Base-by-base conservation (phyloP, 1,140 invertebrate genomes). In the Hypsibius dujardini region DNA sequence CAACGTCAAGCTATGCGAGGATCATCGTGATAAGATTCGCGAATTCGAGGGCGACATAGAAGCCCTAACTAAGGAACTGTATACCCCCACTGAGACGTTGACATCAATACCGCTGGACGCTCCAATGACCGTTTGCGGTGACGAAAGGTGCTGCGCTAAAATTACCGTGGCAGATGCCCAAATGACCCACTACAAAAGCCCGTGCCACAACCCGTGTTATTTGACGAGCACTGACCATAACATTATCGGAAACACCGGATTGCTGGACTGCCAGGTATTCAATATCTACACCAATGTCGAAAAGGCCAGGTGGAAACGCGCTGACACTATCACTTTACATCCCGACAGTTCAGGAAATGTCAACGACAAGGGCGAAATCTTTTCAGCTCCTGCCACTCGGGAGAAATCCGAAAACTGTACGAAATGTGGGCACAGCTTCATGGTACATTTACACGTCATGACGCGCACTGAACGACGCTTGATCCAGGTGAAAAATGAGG, bases 341-440 rank as follows among this genome's bases (percentile, higher is more conserved):
- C 50, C 50, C 50, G 50, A 56, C 50, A 7, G 0, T 7, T 7
- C 7, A 12, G 50, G 7, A n/a, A n/a, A 56, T 7, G 50, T 56
- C 7, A n/a, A n/a, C 7, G 50, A 56, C 7, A n/a, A 56, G 7
- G 50, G 50, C 50, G 7, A 12, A n/a, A n/a, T 56, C 7, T 7
- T 12, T 7, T 7, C 7, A 56, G 7, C 7, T n/a, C 7, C 7
- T 56, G 7, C 7, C 50, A 56, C 7, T 56, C 50, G 50, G 50
- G 50, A 56, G 50, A 56, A 56, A 56, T 56, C 50, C 50, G 50
- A 56, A n/a, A 56, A 56, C 50, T 56, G 50, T 56, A 12, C n/a
- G 7, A 56, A 56, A n/a, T 56, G 50, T 56, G 50, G 50, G 50
- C 50, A 56, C n/a, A 12, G 7, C 50, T 56, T 12, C n/a, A 7